These are phyloP conservation scores for Brachyhypopomus gauderio DNA, from an alignment of 2,113 vertebrate genomes.

Conservation along the genomic window DNA sequence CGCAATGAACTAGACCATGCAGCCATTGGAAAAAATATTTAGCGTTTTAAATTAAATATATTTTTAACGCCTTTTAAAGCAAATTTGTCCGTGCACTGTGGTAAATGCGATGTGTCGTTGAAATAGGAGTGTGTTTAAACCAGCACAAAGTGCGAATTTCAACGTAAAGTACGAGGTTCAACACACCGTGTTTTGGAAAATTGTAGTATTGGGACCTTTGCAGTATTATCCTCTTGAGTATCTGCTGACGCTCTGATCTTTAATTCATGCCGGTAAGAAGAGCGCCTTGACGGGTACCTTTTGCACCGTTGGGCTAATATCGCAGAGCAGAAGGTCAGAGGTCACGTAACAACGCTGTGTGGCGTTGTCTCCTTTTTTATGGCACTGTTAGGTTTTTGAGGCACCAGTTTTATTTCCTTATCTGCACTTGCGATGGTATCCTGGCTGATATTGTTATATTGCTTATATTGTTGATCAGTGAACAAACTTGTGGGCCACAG, in stretches of 20 bases:
- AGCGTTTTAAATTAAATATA: no score
- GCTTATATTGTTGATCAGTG: not conserved
- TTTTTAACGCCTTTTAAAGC: no score
- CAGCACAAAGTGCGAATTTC: no score
- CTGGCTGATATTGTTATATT: not conserved
- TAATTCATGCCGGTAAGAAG: constrained; percentile 27
- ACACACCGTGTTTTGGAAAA: not conserved
- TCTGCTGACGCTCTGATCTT: constrained; percentile 2
- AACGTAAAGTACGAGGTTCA: not conserved
- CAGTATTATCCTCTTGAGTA: constrained; percentile 1
- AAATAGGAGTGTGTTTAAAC: no score
- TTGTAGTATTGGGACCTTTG: not conserved
- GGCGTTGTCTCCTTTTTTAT: not conserved
- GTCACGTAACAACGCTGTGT: not conserved
- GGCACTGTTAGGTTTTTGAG: no score
- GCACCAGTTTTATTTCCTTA: not conserved
- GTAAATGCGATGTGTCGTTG: not conserved
- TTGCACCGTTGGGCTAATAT: not conserved
- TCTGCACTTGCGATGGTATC: not conserved
- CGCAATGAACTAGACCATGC: not conserved
- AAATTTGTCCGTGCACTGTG: not conserved
- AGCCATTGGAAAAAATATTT: not conserved
- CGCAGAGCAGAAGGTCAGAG: not conserved
- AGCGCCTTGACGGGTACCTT: not conserved
- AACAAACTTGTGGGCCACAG: no score